Evolutionary conservation across 30 jellyfish, hydroid and myxozoan species (phyloP), one percentile per base, ranked within the genome.

Genomic region (Phacellophora camtschatica): DNA sequence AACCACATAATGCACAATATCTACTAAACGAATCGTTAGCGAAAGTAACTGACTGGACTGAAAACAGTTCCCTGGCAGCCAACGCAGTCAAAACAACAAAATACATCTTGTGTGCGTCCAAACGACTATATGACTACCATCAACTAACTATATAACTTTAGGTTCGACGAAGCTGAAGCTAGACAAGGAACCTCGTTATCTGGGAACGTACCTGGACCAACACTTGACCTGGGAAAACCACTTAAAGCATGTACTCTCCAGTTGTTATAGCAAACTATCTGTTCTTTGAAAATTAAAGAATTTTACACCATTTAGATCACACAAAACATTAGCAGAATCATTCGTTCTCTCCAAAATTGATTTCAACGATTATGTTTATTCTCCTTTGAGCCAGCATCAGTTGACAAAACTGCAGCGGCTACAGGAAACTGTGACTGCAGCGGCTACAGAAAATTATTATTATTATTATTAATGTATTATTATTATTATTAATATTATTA

Each of bases 381-480:
- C 71, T 57, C 72, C 34, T 62, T 46, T 33, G 31, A 53, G 2
- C 76, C 67, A 74, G 86, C 34, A 68, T 46, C 75, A 74, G 55
- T 48, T 53, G 31, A 24, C 49, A 61, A 22, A 71, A 36, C 85
- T 71, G 49, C 74, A 71, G 59, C 59, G n/a, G n/a, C n/a, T n/a
- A n/a, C n/a, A n/a, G n/a, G n/a, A n/a, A n/a, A n/a, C n/a, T n/a
- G n/a, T n/a, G n/a, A n/a, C n/a, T n/a, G n/a, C n/a, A n/a, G n/a
- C n/a, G n/a, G n/a, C n/a, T n/a, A n/a, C n/a, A n/a, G n/a, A n/a
- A n/a, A n/a, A n/a, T n/a, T n/a, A n/a, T n/a, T n/a, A n/a, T n/a
- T n/a, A n/a, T n/a, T n/a, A n/a, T n/a, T n/a, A n/a, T n/a, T n/a
- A n/a, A n/a, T n/a, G n/a, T n/a, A n/a, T n/a, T n/a, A n/a, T n/a